Conservation (phyloP, 1,140 invertebrate species). For the Bombyx mandarina region DNA sequence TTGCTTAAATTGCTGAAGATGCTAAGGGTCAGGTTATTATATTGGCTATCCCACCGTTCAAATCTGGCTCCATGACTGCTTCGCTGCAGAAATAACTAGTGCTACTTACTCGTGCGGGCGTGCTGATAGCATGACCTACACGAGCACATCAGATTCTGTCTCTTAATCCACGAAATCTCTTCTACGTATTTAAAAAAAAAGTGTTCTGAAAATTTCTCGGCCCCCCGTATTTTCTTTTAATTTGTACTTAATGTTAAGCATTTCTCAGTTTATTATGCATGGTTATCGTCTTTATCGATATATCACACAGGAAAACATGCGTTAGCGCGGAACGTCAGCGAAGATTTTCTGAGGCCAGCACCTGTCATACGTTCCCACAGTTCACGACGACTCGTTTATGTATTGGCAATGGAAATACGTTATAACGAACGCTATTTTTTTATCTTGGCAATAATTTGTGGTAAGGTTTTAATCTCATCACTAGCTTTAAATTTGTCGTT, state of each 20-base stretch:
- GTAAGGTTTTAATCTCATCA: too few relatives aligned
- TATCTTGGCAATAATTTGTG: too few relatives aligned
- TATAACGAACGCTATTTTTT: too few relatives aligned
- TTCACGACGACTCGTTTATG: constrained; percentile 44
- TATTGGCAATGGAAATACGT: constrained; percentile 27
- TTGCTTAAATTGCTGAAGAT: too few relatives aligned
- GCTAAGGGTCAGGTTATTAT: too few relatives aligned
- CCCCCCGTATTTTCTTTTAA: neutral
- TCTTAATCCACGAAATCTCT: neutral
- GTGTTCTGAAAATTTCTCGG: neutral
- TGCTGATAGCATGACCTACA: too few relatives aligned
- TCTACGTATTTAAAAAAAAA: neutral
- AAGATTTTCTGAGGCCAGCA: constrained; percentile 48
- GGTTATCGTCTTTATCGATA: too few relatives aligned
- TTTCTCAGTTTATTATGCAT: neutral
- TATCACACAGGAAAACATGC: constrained; percentile 19
- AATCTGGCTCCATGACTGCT: too few relatives aligned
- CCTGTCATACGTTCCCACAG: constrained; percentile 53
- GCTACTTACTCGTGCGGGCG: too few relatives aligned
- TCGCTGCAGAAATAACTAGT: too few relatives aligned
- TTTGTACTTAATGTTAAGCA: neutral
- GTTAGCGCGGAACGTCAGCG: constrained; percentile 32
- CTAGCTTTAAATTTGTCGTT: too few relatives aligned
- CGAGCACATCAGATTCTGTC: neutral
- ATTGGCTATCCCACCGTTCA: too few relatives aligned